These are phyloP conservation scores for Clupea harengus DNA, from an alignment of 2,113 vertebrate species.

Conservation along the genomic window DNA sequence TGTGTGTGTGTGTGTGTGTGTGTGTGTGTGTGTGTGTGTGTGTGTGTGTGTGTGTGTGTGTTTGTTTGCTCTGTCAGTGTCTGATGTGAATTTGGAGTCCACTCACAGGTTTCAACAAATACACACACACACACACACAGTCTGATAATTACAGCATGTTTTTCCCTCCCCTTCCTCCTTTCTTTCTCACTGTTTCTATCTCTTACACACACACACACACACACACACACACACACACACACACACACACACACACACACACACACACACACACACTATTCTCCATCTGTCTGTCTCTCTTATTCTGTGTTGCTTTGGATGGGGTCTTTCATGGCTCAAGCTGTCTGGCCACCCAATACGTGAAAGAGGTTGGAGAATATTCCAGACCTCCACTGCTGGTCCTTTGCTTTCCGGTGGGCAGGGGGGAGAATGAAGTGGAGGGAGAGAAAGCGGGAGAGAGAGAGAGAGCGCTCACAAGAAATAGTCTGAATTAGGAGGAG, in stretches of 20 bases:
- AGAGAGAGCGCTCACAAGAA: constrained; percentile 38
- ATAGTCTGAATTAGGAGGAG: not conserved
- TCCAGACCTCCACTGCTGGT: constrained; percentile 56
- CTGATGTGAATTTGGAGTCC: not conserved
- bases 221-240: not conserved
- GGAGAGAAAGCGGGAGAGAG: not conserved
- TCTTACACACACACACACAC: not conserved
- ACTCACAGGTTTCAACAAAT: not conserved
- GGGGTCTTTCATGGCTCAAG: constrained; percentile 67
- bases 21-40: constrained; percentile 17
- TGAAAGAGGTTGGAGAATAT: constrained; percentile 54
- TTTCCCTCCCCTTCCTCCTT: not conserved
- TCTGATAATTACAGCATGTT: constrained; percentile 1
- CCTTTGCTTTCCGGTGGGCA: constrained; percentile 57
- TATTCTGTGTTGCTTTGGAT: constrained; percentile 36
- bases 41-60: constrained; percentile 5
- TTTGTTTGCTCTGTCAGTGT: not conserved
- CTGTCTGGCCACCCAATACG: constrained; percentile 67
- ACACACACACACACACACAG: not conserved
- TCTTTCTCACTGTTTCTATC: not conserved
- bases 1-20: constrained; percentile 23
- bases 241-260: not conserved
- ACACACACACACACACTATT: constrained; percentile 21
- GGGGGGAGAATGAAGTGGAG: constrained; percentile 45
- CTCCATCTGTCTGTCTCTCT: constrained; percentile 45